phyloP scores from a whole-genome alignment of 2,888 invertebrate genomes.

The Blomia tropicalis region DNA sequence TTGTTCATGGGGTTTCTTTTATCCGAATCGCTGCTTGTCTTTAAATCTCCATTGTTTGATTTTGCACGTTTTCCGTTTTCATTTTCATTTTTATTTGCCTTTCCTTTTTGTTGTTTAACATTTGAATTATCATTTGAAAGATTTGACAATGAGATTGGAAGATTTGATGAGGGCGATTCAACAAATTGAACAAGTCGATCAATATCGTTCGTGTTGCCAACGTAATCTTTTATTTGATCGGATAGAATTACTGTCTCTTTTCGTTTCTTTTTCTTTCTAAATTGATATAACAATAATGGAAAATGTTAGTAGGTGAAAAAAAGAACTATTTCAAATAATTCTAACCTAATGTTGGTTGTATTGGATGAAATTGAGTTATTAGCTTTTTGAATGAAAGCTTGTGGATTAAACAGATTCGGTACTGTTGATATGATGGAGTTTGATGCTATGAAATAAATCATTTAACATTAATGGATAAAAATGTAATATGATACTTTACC shows the following conservation, averaged over 20 bases:
- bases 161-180: not conserved
- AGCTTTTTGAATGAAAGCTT: too few relatives aligned
- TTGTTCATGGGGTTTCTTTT: not conserved
- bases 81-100: not conserved
- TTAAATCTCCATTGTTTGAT: not conserved
- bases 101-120: not conserved
- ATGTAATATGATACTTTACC: not conserved
- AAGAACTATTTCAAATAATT: not conserved
- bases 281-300: not conserved
- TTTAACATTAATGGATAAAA: not conserved
- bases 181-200: conserved; percentile 20
- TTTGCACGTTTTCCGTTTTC: not conserved
- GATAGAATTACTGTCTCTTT: not conserved
- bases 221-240: conserved; percentile 23
- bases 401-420: too few relatives aligned
- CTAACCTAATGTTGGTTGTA: not conserved
- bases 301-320: not conserved
- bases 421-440: too few relatives aligned
- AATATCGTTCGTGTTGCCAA: conserved; percentile 23
- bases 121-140: not conserved
- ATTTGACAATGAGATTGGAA: too few relatives aligned
- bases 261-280: conserved; percentile 13
- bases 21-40: not conserved
- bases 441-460: not conserved
- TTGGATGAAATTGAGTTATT: too few relatives aligned